Conservation (phyloP, 2,113 vertebrate species). For the Peromyscus leucopus region DNA sequence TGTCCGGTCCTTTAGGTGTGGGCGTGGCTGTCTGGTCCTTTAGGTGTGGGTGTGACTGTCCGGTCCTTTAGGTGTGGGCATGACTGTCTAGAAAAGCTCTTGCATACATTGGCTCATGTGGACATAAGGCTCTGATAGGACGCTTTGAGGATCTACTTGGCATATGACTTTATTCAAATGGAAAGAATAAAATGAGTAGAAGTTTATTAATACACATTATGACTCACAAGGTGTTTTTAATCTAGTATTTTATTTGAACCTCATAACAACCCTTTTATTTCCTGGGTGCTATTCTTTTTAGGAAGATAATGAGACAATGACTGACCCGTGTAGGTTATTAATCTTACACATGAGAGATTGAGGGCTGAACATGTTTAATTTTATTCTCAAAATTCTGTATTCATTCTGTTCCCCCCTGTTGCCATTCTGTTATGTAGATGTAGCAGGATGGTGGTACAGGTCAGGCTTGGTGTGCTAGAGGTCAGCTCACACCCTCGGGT, state of each 20-base stretch:
- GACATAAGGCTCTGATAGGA: neutral
- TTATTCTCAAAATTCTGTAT: neutral
- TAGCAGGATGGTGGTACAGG: neutral
- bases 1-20: too few species aligned
- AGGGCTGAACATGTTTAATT: neutral
- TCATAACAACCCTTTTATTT: neutral
- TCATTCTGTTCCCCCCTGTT: neutral
- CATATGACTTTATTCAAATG: slow-evolving; percentile 28
- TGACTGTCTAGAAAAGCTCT: neutral
- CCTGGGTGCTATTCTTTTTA: slow-evolving; percentile 24
- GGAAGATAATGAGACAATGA: neutral
- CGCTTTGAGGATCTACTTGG: slow-evolving; percentile 36
- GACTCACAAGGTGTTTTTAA: slow-evolving; percentile 5
- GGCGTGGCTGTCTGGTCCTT: too few species aligned
- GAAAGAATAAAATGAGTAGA: slow-evolving; percentile 41
- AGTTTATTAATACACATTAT: slow-evolving; percentile 9
- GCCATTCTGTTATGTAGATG: slow-evolving; percentile 20
- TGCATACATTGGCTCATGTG: neutral
- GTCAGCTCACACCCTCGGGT: neutral
- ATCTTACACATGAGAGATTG: neutral
- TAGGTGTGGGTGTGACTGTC: neutral
- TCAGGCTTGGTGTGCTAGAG: neutral
- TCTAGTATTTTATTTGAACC: slow-evolving; percentile 31
- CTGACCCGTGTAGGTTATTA: neutral
- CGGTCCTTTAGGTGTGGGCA: neutral